Percentiles rank a stretch among this genome's conserved stretches.
phyloP scores from a whole-genome alignment of 2,888 invertebrate genomes.

The Fragum whitleyi region DNA sequence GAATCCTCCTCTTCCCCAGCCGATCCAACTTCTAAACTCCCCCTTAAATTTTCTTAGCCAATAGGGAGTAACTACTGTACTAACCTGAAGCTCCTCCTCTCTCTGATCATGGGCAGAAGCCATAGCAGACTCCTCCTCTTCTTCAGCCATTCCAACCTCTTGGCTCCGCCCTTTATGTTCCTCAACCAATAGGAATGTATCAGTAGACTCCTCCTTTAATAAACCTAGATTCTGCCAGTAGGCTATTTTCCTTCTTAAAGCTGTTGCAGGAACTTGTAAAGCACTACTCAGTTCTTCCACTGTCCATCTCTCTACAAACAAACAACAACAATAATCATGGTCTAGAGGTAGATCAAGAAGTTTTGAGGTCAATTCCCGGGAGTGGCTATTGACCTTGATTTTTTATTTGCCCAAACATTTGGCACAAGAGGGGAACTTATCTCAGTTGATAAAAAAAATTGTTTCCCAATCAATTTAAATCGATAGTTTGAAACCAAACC shows the following conservation, averaged over 20 bases:
- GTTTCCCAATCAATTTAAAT: too few species aligned
- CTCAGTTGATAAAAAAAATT: too few species aligned
- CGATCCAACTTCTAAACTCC: too few species aligned
- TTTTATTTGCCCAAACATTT: too few species aligned
- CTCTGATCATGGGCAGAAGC: constrained; percentile 97
- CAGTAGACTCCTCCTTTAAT: constrained; percentile 91
- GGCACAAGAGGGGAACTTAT: too few species aligned
- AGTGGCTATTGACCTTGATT: too few species aligned
- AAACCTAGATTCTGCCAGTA: constrained; percentile 98
- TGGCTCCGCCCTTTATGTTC: constrained; percentile 82
- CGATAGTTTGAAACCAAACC: too few species aligned
- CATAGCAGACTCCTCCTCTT: constrained; percentile 96
- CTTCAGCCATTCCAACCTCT: constrained; percentile 89
- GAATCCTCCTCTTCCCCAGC: too few species aligned
- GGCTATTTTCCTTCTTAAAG: constrained; percentile 93
- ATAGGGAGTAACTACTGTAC: not conserved
- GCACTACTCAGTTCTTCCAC: constrained; percentile 93
- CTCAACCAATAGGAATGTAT: constrained; percentile 88
- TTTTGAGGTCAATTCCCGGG: too few species aligned
- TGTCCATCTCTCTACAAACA: constrained; percentile 90
- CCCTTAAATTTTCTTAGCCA: too few species aligned
- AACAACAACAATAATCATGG: too few species aligned
- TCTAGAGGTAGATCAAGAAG: too few species aligned
- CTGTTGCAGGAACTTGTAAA: constrained; percentile 94
- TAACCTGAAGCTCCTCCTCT: constrained; percentile 94